Evolutionary conservation across 2,113 vertebrate genomes (phyloP), one percentile per base, ranked within the genome.

Genomic region (Columba livia): DNA sequence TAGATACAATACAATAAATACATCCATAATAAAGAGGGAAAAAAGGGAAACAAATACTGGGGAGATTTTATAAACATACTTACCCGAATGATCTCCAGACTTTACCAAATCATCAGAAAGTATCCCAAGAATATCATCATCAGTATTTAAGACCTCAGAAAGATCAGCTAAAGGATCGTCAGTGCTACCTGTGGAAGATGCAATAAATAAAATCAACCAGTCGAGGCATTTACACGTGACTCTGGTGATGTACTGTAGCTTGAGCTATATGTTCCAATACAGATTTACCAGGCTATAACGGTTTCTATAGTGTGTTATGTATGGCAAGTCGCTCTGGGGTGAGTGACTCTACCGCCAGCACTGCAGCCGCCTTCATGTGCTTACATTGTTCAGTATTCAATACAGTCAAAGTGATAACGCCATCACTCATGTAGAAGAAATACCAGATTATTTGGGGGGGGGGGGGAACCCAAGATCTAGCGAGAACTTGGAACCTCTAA

Each of bases 71-170:
- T 3, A 8, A 82, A 64, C 13, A 92, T 21, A 93, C 88, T 34
- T 98, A 99, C 99, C 99, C 79, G 99, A 98, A 95, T 98, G 98
- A 98, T 98, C 98, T 89, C 98, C 98, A 96, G 99, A 98, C 95
- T 99, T 99, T 95, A 98, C 98, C 97, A 99, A 98, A 96, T 99
- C 98, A 94, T 98, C 98, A 54, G 99, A 99, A 94, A 99, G 98
- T 94, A 99, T 99, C 96, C 99, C 99, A 97, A 99, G 98, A 90
- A 99, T 98, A 97, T 99, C 99, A 91, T 99, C 99, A 24, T 99
- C 99, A 36, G 98, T 99, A 93, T 98, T 99, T 87, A 99, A 98
- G 85, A 99, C 99, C 87, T 99, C 99, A 87, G 99, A 98, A 93
- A 99, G 98, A 96, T 99, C 99, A 85, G 98, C 97, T 58, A 99